Conservation (phyloP, 2,797 vertebrate species). For the Chelidonichthys spinosus region DNA sequence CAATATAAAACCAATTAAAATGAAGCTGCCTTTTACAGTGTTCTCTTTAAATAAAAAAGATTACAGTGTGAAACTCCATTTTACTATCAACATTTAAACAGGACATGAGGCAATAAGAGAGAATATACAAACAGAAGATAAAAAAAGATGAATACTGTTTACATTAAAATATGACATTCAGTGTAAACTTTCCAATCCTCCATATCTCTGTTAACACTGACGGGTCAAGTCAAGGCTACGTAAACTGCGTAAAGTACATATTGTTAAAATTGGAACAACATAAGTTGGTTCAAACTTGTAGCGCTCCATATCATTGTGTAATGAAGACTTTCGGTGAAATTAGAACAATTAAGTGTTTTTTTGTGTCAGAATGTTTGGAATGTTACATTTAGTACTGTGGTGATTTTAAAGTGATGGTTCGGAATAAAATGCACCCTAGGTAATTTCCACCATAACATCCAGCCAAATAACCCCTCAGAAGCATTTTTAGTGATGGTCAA, state of each 20-base stretch:
- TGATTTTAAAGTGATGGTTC: too few species aligned
- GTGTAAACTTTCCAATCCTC: conserved; percentile 4
- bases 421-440: too few species aligned
- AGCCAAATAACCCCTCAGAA: too few species aligned
- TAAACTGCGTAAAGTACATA: neutral
- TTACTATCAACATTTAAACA: neutral
- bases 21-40: conserved; percentile 6
- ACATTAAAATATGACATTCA: conserved; percentile 2
- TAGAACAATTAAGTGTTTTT: neutral
- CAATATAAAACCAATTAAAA: neutral
- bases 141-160: conserved; percentile 1
- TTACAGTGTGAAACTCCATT: neutral
- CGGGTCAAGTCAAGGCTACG: neutral
- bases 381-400: too few species aligned
- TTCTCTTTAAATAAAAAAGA: neutral
- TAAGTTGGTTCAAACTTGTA: neutral
- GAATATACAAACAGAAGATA: neutral
- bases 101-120: neutral
- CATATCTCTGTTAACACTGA: neutral
- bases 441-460: too few species aligned
- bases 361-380: neutral
- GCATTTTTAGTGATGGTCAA: too few species aligned
- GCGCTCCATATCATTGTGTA: neutral
- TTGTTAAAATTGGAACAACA: neutral
- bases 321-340: too few species aligned